These are phyloP conservation scores for Scolopax mira DNA, from an alignment of 2,113 vertebrate species.

Conservation along the genomic window DNA sequence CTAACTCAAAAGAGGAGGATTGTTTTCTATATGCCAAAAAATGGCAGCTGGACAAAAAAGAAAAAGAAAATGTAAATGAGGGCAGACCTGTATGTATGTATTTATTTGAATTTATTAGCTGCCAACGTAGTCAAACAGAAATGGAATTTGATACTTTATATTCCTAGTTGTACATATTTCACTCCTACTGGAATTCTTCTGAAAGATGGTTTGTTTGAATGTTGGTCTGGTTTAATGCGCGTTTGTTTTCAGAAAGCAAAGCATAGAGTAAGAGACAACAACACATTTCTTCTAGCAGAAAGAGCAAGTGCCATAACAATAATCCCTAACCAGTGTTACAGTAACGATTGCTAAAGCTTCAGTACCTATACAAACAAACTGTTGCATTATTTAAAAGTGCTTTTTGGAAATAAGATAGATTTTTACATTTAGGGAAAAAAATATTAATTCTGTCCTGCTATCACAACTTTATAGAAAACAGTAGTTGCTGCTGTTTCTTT, in stretches of 20 bases:
- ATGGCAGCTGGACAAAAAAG: constrained; percentile 24
- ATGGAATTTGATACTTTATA: constrained; percentile 25
- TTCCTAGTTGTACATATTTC: not conserved
- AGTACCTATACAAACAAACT: not conserved
- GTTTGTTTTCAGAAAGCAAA: not conserved
- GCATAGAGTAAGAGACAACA: not conserved
- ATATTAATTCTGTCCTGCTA: not conserved
- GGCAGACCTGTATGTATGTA: constrained; percentile 6
- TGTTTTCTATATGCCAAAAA: constrained; percentile 53
- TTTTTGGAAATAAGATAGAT: not conserved
- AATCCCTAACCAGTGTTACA: not conserved
- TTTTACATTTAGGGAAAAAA: not conserved
- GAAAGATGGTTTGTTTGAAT: not conserved
- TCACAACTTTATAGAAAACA: not conserved
- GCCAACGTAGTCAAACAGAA: constrained; percentile 5
- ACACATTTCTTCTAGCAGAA: not conserved
- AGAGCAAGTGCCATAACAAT: not conserved
- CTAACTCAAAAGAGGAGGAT: constrained; percentile 21
- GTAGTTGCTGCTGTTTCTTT: not conserved
- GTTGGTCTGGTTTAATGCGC: not conserved
- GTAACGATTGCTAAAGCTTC: not conserved
- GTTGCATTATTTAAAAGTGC: not conserved
- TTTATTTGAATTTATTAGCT: constrained; percentile 53
- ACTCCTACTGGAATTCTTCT: constrained; percentile 52
- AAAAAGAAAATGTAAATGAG: constrained; percentile 50